Conservation (phyloP, 2,797 vertebrate genomes). For the Ceryle rudis region DNA sequence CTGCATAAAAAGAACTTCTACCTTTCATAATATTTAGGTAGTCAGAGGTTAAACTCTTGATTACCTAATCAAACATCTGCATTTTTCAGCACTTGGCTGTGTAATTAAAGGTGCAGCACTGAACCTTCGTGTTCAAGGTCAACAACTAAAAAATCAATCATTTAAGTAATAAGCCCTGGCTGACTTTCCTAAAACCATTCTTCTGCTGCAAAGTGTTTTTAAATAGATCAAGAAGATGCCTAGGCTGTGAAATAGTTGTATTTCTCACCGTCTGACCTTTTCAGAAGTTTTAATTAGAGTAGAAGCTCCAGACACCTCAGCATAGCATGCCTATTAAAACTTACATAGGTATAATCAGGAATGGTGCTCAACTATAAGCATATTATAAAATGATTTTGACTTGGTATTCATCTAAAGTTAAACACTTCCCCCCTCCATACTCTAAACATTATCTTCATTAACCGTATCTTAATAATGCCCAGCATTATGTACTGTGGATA, state of each 20-base stretch:
- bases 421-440: neutral
- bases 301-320: neutral
- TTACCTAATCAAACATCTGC: slow-evolving; percentile 48
- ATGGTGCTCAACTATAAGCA: neutral
- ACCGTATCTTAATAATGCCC: neutral
- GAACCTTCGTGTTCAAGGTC: slow-evolving; percentile 12
- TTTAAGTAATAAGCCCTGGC: slow-evolving; percentile 38
- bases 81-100: slow-evolving; percentile 24
- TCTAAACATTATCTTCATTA: slow-evolving; percentile 3
- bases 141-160: slow-evolving; percentile 47
- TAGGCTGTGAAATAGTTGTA: slow-evolving; percentile 8
- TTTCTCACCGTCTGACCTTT: neutral
- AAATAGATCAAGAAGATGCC: slow-evolving; percentile 2
- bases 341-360: neutral
- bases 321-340: neutral
- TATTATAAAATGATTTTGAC: neutral
- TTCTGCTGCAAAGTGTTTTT: slow-evolving; percentile 11
- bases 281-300: slow-evolving; percentile 39
- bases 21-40: neutral
- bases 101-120: slow-evolving; percentile 49
- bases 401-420: neutral
- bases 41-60: slow-evolving; percentile 27
- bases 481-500: neutral
- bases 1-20: neutral
- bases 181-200: slow-evolving; percentile 23